A percentile compares a stretch with the other conserved stretches of the same genome.
phyloP scores from a whole-genome alignment of 2,888 invertebrate species.

The Salpingus planirostris region DNA sequence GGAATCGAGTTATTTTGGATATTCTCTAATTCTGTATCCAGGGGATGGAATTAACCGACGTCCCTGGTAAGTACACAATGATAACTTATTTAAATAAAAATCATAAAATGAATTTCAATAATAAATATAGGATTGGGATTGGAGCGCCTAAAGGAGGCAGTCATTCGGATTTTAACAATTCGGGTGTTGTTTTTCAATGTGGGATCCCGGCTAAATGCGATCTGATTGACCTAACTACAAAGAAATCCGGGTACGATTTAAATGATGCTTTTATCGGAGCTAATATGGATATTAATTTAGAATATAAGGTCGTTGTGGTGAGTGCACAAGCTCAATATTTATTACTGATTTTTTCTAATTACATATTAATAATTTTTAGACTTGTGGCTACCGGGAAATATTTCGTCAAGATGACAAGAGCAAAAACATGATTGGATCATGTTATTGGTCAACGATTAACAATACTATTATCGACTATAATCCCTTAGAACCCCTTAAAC shows the following conservation, averaged over 20 bases:
- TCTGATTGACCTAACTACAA: no score
- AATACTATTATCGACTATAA: no score
- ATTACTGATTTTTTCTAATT: conserved; percentile 5
- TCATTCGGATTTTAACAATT: conserved; percentile 20
- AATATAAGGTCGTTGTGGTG: conserved; percentile 30
- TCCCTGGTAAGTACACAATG: conserved; percentile 22
- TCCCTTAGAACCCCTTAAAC: no score
- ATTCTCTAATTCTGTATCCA: conserved; percentile 30
- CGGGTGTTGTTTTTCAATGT: conserved; percentile 34
- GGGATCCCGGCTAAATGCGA: conserved; percentile 23
- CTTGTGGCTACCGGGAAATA: conserved; percentile 19
- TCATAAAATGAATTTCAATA: no score
- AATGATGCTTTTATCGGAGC: conserved; percentile 38
- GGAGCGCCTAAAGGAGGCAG: conserved; percentile 36
- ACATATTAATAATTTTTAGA: conserved; percentile 12
- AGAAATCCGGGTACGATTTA: no score
- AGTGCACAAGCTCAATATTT: conserved; percentile 11
- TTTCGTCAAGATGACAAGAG: no score
- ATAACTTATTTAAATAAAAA: conserved; percentile 1
- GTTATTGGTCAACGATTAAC: conserved; percentile 30
- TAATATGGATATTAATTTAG: conserved; percentile 34
- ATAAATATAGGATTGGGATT: conserved; percentile 25
- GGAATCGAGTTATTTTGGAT: conserved; percentile 34
- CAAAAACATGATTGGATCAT: conserved; percentile 31
- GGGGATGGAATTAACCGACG: conserved; percentile 8